Base-by-base conservation (phyloP, 2,888 invertebrate genomes). In the Hyposoter didymator region DNA sequence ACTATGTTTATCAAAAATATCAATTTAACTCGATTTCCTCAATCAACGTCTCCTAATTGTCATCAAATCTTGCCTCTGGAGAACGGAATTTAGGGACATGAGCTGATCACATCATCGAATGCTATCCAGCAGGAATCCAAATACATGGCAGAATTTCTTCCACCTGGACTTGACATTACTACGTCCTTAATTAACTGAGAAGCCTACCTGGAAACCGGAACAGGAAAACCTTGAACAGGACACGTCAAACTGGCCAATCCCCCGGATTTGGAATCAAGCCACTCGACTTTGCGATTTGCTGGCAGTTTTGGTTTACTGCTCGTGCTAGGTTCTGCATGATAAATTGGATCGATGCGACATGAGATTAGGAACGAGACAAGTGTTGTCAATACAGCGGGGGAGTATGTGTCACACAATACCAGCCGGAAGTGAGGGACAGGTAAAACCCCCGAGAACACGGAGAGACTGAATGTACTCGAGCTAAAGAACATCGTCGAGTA, bases 171-270 rank as follows among this genome's bases (percentile, higher is more conserved):
- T 22, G 55, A 8, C 22, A 55, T 22, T 55, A 55, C 10, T 0
- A 55, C 12, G 22, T 55, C 8, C 22, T 22, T 4, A 22, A 22
- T 22, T 12, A 12, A 55, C 22, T 49, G 10, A 4, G 55, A 28
- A 5, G 78, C 87, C 76, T 86, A 94, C 93, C 94, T 93, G 89
- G 89, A 92, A 83, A 92, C 88, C 85, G 93, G 92, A 92, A 96
- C 95, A 90, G 97, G 97, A 94, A 95, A 96, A 90, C 96, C 97
- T 95, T 97, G 97, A 88, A 97, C 96, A 93, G 96, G 97, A 94
- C 97, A 97, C 92, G 97, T 95, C 89, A 97, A 94, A 86, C 91
- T 90, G 52, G 90, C 82, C n/a, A 90, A 86, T 19, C 73, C 88
- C 69, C 67, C 82, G 47, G 87, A 84, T 59, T 83, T 88, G 39